Base-by-base conservation (phyloP, 2,797 vertebrate genomes). In the Zalophus californianus region DNA sequence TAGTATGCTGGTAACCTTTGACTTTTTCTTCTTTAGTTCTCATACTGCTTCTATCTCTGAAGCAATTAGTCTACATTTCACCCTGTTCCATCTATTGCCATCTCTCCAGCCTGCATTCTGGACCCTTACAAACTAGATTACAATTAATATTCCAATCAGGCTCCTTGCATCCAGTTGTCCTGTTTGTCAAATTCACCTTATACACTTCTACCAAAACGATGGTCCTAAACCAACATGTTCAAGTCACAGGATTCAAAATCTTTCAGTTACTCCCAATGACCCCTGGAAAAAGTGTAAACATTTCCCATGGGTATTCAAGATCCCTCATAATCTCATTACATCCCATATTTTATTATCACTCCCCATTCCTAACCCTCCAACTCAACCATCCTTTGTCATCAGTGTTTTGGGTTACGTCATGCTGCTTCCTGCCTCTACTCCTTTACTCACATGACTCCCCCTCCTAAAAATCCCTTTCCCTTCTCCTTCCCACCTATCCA, bases 1-100 rank as follows among this genome's bases (percentile, higher is more conserved):
- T 1, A 60, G 89, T 48, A 72, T 23, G 35, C 23, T 35, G 38
- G 9, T 64, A 75, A 77, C 62, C 89, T 91, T 35, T 72, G 86
- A 68, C 64, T n/a, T 72, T 32, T 90, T 66, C 5, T 6, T 27
- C 25, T 92, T 60, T 16, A 58, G 21, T 41, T 92, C 29, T 96
- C 60, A 4, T 27, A 20, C 38, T 27, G 23, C 29, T 25, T 62
- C 83, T 79, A 38, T 29, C 72, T 75, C 41, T 14, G 70, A 93
- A 58, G 73, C 54, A n/a, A 2, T 64, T 4, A 20, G 20, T 35
- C 64, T 50, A 8, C 18, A 56, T 44, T 62, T 78, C 48, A 44
- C 56, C 72, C 50, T 48, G 16, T 32, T 32, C 58, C 72, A 44
- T 23, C 48, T 6, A 15, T 1, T 48, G 87, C 27, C 11, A 21